Percentiles rank a stretch among this genome's conserved stretches.
phyloP scores from a whole-genome alignment of 1,140 invertebrate genomes.

The Camponotus pennsylvanicus region DNA sequence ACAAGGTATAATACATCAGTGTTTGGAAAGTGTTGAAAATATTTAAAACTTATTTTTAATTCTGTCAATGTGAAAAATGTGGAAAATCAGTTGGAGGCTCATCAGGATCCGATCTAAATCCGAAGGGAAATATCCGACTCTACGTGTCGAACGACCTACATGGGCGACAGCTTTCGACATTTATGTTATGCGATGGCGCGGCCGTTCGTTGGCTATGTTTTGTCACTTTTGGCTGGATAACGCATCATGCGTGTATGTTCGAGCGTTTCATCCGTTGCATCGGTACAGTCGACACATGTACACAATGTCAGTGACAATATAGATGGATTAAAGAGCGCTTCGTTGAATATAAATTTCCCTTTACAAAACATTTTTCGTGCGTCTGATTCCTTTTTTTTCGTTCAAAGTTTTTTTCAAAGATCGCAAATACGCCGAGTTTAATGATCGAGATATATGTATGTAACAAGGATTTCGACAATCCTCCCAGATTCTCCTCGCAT shows the following conservation, averaged over 20 bases:
- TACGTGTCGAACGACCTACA: neutral
- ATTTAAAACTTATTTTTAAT: neutral
- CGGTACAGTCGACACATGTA: constrained; percentile 38
- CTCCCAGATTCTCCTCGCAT: constrained; percentile 12
- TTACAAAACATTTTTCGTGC: constrained; percentile 28
- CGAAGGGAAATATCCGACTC: neutral
- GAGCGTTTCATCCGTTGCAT: constrained; percentile 46
- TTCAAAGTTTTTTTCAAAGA: constrained; percentile 24
- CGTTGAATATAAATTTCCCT: constrained; percentile 52
- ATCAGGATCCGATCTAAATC: neutral
- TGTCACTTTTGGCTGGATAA: constrained; percentile 54
- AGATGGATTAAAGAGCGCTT: constrained; percentile 53
- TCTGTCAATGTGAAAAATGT: too few relatives aligned
- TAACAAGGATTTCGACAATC: constrained; percentile 23
- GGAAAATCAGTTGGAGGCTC: constrained; percentile 9
- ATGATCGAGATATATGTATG: neutral
- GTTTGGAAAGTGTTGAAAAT: neutral
- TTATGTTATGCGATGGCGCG: constrained; percentile 33
- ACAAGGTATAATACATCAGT: neutral
- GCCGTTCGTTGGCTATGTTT: constrained; percentile 29
- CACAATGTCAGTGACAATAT: constrained; percentile 39
- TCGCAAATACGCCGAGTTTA: neutral
- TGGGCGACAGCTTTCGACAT: constrained; percentile 41
- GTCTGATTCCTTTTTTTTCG: neutral
- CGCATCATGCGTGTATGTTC: constrained; percentile 23